Evolutionary conservation across 2,113 vertebrate species (phyloP).

Genomic region (Sitta europaea): DNA sequence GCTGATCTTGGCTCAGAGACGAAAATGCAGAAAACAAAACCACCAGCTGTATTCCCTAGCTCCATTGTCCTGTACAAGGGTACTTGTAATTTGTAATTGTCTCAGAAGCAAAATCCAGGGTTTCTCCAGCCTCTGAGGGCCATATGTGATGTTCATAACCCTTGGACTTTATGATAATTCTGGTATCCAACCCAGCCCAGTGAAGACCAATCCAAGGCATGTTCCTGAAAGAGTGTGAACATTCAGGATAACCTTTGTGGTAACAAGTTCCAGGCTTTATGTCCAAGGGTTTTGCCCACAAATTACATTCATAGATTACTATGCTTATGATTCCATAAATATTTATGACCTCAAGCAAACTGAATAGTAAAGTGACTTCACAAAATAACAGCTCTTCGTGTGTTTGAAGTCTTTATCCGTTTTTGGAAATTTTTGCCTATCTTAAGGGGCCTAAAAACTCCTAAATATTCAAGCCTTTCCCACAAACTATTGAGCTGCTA

Average conservation of each 20-base stretch:
- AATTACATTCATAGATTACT: not conserved
- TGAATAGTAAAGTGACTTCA: not conserved
- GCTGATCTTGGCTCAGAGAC: not conserved
- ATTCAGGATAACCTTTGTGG: not conserved
- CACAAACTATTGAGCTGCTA: not conserved
- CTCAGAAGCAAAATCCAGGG: not conserved
- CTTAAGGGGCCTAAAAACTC: not conserved
- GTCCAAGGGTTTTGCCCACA: rapidly evolving
- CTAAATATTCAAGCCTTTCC: not conserved
- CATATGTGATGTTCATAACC: not conserved
- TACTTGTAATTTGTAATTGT: too few relatives aligned
- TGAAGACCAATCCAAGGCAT: not conserved
- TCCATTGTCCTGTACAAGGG: not conserved
- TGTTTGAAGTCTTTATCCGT: not conserved
- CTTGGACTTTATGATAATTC: not conserved
- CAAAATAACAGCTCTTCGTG: not conserved
- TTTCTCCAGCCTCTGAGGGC: not conserved
- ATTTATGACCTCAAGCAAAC: not conserved
- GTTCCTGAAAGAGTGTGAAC: not conserved
- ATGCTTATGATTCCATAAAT: not conserved
- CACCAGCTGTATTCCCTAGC: not conserved
- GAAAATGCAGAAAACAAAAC: not conserved
- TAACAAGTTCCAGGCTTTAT: not conserved
- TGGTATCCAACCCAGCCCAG: not conserved
- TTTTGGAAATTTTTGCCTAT: not conserved